Conservation (phyloP, 2,113 vertebrate genomes). For the Aegotheles bennettii region DNA sequence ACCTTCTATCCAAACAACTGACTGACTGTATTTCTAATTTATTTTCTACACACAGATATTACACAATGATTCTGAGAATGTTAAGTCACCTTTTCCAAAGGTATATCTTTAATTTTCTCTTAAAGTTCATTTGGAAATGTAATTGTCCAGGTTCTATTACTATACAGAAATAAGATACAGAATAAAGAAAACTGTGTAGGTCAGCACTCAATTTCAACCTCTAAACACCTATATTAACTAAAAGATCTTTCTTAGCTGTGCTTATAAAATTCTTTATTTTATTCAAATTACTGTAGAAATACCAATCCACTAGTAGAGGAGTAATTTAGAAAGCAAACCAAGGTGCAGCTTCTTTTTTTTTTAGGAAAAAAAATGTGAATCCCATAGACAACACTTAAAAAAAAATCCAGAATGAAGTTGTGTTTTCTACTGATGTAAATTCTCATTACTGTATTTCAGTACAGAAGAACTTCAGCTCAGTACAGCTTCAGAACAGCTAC, state of each 20-base stretch:
- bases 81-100: not conserved
- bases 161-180: not conserved
- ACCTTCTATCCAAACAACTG: not conserved
- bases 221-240: not conserved
- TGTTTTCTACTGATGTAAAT: not conserved
- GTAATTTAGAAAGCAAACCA: not conserved
- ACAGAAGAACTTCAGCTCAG: not conserved
- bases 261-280: not conserved
- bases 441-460: not conserved
- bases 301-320: not conserved
- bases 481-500: not conserved
- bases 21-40: not conserved
- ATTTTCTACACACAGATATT: not conserved
- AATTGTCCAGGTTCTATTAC: not conserved
- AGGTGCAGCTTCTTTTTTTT: accelerated
- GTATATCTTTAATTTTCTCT: not conserved
- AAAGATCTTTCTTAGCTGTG: not conserved
- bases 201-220: not conserved
- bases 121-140: not conserved
- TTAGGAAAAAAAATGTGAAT: not conserved
- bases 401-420: not conserved
- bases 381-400: accelerated
- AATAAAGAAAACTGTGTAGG: not conserved
- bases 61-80: not conserved
- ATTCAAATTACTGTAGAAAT: not conserved